Percentiles rank a stretch among this genome's conserved stretches.
Evolutionary conservation across 2,797 vertebrate species (phyloP).

Genomic region (Nannoperca australis): DNA sequence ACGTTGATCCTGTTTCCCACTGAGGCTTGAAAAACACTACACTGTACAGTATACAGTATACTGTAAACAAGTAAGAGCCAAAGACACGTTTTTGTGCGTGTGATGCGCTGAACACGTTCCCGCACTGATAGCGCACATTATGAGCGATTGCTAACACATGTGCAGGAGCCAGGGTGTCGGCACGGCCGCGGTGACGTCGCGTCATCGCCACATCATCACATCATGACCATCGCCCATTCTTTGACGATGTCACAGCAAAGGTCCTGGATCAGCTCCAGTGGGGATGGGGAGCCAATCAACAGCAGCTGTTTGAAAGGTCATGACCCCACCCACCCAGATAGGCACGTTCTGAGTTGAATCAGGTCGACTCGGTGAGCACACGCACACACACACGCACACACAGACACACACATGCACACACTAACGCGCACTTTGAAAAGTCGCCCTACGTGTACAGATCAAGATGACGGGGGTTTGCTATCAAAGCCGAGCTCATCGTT

Average conservation of each 20-base stretch:
- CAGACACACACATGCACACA: neutral
- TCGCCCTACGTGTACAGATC: conserved; percentile 31
- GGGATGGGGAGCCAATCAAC: conserved; percentile 32
- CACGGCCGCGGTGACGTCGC: conserved; percentile 44
- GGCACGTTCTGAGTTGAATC: conserved; percentile 19
- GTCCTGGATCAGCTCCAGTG: conserved; percentile 51
- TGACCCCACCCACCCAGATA: conserved; percentile 35
- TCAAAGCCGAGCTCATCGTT: conserved; percentile 73
- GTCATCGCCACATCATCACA: conserved; percentile 57
- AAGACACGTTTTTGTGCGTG: conserved; percentile 7
- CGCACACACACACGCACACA: conserved; percentile 6
- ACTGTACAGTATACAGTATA: no score
- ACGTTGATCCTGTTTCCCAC: neutral
- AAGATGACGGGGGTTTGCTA: conserved; percentile 47
- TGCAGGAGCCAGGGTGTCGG: conserved; percentile 59
- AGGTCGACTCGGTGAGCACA: neutral
- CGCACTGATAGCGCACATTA: conserved; percentile 23
- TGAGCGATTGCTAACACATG: conserved; percentile 65
- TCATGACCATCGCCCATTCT: conserved; percentile 57
- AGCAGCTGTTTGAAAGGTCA: conserved; percentile 60
- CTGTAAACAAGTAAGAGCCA: neutral
- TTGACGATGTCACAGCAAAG: conserved; percentile 61
- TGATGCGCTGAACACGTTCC: conserved; percentile 27
- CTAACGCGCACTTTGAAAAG: conserved; percentile 21
- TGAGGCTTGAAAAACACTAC: no score